Conservation (phyloP, 2,113 vertebrate genomes). For the Cephalopholis sonnerati region DNA sequence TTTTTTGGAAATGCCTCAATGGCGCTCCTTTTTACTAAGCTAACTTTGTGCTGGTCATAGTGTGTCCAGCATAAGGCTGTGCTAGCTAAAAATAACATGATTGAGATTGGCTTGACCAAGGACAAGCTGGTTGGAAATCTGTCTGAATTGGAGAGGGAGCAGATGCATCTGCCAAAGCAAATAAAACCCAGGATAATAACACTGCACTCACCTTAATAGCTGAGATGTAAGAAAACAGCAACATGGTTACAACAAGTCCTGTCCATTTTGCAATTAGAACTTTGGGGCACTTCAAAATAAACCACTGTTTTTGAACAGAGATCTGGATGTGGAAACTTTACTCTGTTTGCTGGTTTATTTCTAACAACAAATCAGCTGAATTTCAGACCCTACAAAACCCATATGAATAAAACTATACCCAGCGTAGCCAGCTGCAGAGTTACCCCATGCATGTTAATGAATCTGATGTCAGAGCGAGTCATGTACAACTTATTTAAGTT, state of each 20-base stretch:
- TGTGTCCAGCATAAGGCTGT: too few relatives aligned
- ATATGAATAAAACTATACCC: neutral
- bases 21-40: too few relatives aligned
- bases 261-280: neutral
- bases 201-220: neutral
- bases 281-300: neutral
- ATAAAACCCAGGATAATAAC: neutral
- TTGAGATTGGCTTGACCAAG: too few relatives aligned
- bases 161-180: too few relatives aligned
- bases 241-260: neutral
- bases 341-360: neutral
- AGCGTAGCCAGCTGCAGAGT: neutral
- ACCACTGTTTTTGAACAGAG: neutral
- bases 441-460: constrained; percentile 7
- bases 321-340: too few relatives aligned
- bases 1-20: too few relatives aligned
- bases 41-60: too few relatives aligned
- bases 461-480: constrained; percentile 3
- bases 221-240: neutral
- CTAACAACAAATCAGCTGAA: neutral
- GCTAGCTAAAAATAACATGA: too few relatives aligned
- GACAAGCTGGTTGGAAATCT: too few relatives aligned
- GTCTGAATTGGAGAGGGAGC: too few relatives aligned
- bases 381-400: neutral
- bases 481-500: constrained; percentile 30